Percentiles rank a stretch among this genome's conserved stretches.
Evolutionary conservation across 2,888 invertebrate genomes (phyloP).

Genomic region (Apoderus coryli): DNA sequence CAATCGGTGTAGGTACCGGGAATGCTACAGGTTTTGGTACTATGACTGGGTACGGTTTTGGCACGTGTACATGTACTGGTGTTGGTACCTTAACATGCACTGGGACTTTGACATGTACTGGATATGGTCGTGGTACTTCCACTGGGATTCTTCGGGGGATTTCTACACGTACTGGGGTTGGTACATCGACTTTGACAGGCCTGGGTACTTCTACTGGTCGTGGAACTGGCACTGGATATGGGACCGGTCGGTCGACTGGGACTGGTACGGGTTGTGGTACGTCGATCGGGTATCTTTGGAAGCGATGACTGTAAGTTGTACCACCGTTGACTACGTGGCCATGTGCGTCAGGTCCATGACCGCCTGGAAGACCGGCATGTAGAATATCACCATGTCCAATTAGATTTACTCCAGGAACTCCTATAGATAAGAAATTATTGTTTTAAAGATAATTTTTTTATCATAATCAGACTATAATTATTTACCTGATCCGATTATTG

Average conservation of each 20-base stretch:
- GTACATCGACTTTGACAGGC: conserved; percentile 25
- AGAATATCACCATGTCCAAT: no score
- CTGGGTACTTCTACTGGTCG: conserved; percentile 25
- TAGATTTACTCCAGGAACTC: no score
- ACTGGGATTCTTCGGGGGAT: conserved; percentile 24
- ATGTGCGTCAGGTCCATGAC: no score
- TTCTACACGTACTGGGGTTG: conserved; percentile 24
- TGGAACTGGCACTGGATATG: conserved; percentile 25
- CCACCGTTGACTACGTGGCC: conserved; percentile 17
- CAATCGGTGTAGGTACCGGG: conserved; percentile 22
- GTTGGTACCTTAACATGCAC: conserved; percentile 25
- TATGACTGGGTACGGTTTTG: conserved; percentile 25
- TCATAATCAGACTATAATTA: no score
- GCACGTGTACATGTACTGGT: conserved; percentile 24
- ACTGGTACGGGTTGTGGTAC: conserved; percentile 26
- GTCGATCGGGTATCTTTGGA: conserved; percentile 21
- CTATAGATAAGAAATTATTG: no score
- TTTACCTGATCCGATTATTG: no score
- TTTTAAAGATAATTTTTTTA: no score
- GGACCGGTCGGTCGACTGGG: conserved; percentile 21
- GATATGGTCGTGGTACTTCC: conserved; percentile 23
- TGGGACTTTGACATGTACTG: conserved; percentile 23
- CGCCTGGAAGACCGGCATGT: no score
- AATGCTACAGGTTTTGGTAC: conserved; percentile 26
- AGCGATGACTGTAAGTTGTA: conserved; percentile 24